Evolutionary conservation across 2,113 vertebrate species (phyloP).

Genomic region (Noctilio leporinus): DNA sequence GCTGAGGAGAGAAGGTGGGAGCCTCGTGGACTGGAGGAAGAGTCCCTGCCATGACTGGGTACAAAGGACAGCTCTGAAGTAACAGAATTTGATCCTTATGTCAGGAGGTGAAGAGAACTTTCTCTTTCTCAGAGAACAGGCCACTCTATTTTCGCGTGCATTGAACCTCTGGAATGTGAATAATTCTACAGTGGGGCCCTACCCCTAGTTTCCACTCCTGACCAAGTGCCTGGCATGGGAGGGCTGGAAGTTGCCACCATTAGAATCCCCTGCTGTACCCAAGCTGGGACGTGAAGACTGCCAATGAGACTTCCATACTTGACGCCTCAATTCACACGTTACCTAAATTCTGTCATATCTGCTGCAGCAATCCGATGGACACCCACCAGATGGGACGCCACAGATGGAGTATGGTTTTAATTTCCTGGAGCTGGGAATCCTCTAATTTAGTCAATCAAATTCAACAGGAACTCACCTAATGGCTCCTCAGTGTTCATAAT

Average conservation of each 20-base stretch:
- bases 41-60: not conserved
- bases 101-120: not conserved
- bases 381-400: not conserved
- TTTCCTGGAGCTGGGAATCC: not conserved
- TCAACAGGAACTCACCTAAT: not conserved
- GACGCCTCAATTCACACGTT: not conserved
- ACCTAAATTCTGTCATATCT: not conserved
- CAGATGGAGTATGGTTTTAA: not conserved
- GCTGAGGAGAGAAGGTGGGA: not conserved
- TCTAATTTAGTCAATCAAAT: conserved; percentile 3
- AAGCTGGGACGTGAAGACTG: not conserved
- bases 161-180: not conserved
- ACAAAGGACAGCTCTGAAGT: not conserved
- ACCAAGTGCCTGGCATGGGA: not conserved
- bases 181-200: no score
- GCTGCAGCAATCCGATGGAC: not conserved
- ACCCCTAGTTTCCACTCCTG: not conserved
- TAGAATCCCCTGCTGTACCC: not conserved
- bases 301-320: not conserved
- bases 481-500: not conserved
- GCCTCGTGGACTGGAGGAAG: no score
- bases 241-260: not conserved
- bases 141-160: not conserved
- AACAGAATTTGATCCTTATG: not conserved
- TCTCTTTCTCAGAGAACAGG: not conserved